These are phyloP conservation scores for Microtus montanus DNA, from an alignment of 2,113 vertebrate genomes.

Conservation along the genomic window DNA sequence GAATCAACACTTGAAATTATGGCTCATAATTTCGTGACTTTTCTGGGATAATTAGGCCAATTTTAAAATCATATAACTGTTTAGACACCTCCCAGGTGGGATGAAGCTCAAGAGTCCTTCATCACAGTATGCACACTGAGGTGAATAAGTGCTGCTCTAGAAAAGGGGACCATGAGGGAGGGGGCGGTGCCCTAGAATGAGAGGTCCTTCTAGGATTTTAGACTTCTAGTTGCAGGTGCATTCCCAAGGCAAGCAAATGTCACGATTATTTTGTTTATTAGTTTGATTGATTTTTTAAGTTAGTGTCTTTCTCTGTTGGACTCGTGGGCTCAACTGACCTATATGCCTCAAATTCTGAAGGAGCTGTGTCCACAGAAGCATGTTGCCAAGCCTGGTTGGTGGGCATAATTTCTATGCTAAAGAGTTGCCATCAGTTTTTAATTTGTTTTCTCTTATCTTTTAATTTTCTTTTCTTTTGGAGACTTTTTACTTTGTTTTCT, in stretches of 20 bases:
- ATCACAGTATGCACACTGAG: not conserved
- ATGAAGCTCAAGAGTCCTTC: slow-evolving; percentile 27
- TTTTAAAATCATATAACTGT: slow-evolving; percentile 23
- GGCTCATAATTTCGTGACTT: not conserved
- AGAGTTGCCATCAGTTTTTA: not conserved
- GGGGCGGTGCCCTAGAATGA: not conserved
- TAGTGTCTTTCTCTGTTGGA: not conserved
- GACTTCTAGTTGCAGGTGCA: not conserved
- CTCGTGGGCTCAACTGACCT: not conserved
- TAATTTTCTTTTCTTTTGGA: not conserved
- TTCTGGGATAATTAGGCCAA: not conserved
- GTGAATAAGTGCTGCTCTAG: not conserved
- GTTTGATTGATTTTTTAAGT: not conserved
- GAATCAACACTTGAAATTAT: not conserved
- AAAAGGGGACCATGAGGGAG: not conserved
- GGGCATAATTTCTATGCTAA: not conserved
- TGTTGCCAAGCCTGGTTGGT: too few species aligned
- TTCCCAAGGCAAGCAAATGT: not conserved
- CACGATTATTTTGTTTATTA: not conserved
- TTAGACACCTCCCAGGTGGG: not conserved
- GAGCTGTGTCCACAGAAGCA: not conserved
- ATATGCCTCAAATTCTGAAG: not conserved
- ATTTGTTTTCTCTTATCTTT: not conserved
- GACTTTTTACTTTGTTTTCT: not conserved
- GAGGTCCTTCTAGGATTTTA: not conserved